phyloP scores from a whole-genome alignment of 2,888 invertebrate genomes.

The Limnephilus lunatus region DNA sequence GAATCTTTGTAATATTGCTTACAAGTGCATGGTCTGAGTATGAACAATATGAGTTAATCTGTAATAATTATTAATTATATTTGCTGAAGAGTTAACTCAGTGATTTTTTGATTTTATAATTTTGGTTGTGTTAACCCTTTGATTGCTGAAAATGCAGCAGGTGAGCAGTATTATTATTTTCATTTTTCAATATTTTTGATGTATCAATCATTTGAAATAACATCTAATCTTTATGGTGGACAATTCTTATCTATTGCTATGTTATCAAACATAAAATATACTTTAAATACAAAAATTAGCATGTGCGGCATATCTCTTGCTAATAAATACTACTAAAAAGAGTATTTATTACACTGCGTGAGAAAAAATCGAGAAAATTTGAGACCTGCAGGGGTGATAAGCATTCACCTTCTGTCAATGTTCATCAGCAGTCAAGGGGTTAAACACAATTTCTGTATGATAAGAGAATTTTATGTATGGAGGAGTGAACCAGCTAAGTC shows the following conservation, averaged over 20 bases:
- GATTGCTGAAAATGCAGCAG: not conserved
- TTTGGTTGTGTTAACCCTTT: not conserved
- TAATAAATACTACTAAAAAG: not conserved
- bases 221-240: not conserved
- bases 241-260: not conserved
- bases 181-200: not conserved
- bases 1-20: not conserved
- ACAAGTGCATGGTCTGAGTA: not conserved
- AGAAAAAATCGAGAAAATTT: not conserved
- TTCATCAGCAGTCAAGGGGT: not conserved
- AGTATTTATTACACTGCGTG: not conserved
- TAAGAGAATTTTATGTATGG: not conserved
- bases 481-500: not conserved
- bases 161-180: not conserved
- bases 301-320: not conserved
- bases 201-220: not conserved
- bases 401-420: not conserved
- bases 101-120: not conserved
- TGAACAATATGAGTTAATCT: not conserved
- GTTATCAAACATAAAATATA: too few species aligned
- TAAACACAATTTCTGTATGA: not conserved
- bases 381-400: too few species aligned
- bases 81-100: not conserved
- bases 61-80: not conserved
- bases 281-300: too few species aligned